Evolutionary conservation across 2,797 vertebrate genomes (phyloP), one percentile per base, ranked within the genome.

Genomic region (Setipinna tenuifilis): DNA sequence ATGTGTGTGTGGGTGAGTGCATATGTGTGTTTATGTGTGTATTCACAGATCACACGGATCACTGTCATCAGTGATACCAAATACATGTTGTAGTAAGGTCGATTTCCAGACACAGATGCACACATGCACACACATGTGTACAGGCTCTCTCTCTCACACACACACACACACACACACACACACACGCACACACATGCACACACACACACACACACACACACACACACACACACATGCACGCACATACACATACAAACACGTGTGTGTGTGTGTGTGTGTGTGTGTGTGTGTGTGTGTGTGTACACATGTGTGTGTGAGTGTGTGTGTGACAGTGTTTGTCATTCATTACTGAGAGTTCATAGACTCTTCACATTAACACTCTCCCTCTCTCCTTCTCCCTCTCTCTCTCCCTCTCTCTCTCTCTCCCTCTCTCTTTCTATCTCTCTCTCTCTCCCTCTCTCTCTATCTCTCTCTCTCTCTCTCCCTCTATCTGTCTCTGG

Each of bases 221-320:
- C 35, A 41, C 2, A 41, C 5, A 5, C 35, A 41, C 35, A 41
- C 35, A 41, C 5, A 5, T 41, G 35, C 5, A 41, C 35, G 5
- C 35, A 41, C 35, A 41, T 5, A 41, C 35, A 41, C 35, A 41
- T 5, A 41, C 35, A 41, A 2, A 41, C 35, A 41, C 35, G 88
- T 91, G 92, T 92, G 91, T 90, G 94, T 91, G 94, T 94, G 94
- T 94, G 94, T 95, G 92, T 93, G 93, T 91, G 93, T 94, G 93
- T 94, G 94, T 25, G 91, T 94, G 85, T 89, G 54, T 86, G 88
- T 86, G 89, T 91, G 90, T 89, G 90, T 62, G 61, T 61, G 59
- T 61, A 2, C 0, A n/a, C 10, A 12, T 23, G n/a, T 28, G 21
- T 25, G 62, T 28, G 7, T 65, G n/a, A 23, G n/a, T 65, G 62